Evolutionary conservation across 2,113 vertebrate species (phyloP).

Genomic region (Antennarius striatus): DNA sequence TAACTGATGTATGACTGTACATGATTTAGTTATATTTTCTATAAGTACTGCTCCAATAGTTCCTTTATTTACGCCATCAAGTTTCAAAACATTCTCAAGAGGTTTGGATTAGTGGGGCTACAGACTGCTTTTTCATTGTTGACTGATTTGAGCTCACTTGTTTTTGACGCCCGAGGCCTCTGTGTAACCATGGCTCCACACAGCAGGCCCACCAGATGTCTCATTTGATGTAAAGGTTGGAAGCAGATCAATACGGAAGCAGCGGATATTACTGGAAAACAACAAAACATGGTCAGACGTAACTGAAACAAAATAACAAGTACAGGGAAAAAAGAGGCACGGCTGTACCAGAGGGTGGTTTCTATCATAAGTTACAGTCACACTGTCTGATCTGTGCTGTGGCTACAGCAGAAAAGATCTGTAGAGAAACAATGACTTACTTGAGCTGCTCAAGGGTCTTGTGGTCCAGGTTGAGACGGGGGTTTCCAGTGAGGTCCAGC

Average conservation of each 20-base stretch:
- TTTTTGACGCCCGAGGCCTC: constrained; percentile 96
- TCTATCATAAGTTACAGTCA: not conserved
- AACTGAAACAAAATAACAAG: not conserved
- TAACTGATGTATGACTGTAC: not conserved
- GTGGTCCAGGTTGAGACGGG: constrained; percentile 91
- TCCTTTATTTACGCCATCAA: constrained; percentile 29
- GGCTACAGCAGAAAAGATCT: not conserved
- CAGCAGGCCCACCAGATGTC: constrained; percentile 87
- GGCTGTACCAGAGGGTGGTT: not conserved
- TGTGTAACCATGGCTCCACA: constrained; percentile 97
- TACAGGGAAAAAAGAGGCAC: not conserved
- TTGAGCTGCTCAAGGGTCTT: constrained; percentile 95
- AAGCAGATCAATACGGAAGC: constrained; percentile 95
- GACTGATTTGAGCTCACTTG: constrained; percentile 83
- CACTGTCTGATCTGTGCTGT: not conserved
- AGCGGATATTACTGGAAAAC: constrained; percentile 92
- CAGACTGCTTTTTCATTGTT: constrained; percentile 16
- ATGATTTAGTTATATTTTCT: constrained; percentile 23
- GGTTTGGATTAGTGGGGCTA: constrained; percentile 26
- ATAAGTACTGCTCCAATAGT: constrained; percentile 5
- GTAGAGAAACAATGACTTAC: constrained; percentile 69
- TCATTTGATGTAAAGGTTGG: constrained; percentile 84
- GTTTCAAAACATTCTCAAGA: constrained; percentile 18
- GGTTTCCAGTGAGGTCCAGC: constrained; percentile 96
- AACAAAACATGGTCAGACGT: constrained; percentile 27